Percentiles rank a stretch among this genome's conserved stretches.
These are phyloP conservation scores for Paedocypris micromegethes DNA, from an alignment of 2,797 vertebrate species.

Conservation along the genomic window DNA sequence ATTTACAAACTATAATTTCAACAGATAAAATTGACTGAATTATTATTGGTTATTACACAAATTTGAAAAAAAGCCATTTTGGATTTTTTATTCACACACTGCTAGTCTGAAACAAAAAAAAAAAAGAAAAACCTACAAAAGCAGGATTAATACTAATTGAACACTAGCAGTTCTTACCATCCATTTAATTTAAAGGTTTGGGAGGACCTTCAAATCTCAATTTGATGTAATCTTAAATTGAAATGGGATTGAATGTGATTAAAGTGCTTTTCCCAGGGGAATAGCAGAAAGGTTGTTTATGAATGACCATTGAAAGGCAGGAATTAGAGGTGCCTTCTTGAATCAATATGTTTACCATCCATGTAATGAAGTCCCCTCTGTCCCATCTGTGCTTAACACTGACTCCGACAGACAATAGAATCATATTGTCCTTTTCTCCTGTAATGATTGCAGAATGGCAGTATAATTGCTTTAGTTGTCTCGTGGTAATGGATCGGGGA, in stretches of 20 bases:
- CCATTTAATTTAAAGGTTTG: slow-evolving; percentile 1
- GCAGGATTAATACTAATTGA: no score
- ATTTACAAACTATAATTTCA: no score
- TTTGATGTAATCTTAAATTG: slow-evolving; percentile 5
- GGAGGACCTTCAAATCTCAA: slow-evolving; percentile 6
- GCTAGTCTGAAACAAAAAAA: no score
- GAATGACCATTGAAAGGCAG: slow-evolving; percentile 32
- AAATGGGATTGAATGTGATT: slow-evolving; percentile 24
- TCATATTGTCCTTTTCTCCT: slow-evolving; percentile 10
- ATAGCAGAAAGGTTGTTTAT: slow-evolving; percentile 21
- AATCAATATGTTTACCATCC: slow-evolving; percentile 58
- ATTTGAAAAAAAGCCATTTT: no score
- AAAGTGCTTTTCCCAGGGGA: slow-evolving; percentile 4
- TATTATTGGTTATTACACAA: no score
- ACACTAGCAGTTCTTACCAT: background rate
- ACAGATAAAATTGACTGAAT: no score
- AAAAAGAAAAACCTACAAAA: no score
- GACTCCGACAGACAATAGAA: slow-evolving; percentile 5
- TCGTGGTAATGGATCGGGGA: slow-evolving; percentile 27
- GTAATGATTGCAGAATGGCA: slow-evolving; percentile 9
- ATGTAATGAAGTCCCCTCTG: slow-evolving; percentile 56
- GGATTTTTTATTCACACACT: no score
- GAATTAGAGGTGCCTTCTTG: slow-evolving; percentile 31
- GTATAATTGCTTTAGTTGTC: slow-evolving; percentile 11
- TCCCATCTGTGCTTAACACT: slow-evolving; percentile 18